Evolutionary conservation across 2,113 vertebrate species (phyloP).

Genomic region (Tragelaphus strepsiceros): DNA sequence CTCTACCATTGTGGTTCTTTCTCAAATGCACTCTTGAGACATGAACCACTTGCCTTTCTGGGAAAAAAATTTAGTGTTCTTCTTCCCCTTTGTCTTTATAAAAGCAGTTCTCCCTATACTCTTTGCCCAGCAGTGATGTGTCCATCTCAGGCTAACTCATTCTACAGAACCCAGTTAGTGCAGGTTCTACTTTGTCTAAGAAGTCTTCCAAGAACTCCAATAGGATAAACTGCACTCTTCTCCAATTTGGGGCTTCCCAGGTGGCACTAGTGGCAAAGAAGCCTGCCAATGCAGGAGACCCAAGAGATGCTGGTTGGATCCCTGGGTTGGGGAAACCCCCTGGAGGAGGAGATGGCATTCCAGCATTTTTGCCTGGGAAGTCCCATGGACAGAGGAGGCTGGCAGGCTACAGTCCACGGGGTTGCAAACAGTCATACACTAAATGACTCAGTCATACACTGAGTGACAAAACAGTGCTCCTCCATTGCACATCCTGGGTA

Average conservation of each 20-base stretch:
- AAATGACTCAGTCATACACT: rapidly evolving
- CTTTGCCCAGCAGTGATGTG: neutral
- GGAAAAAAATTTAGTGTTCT: neutral
- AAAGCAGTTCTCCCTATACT: neutral
- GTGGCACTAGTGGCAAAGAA: neutral
- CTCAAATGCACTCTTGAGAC: neutral
- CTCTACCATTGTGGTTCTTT: neutral
- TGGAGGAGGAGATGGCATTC: neutral
- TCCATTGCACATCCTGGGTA: neutral
- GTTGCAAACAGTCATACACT: neutral
- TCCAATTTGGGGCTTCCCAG: neutral
- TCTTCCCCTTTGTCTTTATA: neutral
- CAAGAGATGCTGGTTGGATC: neutral
- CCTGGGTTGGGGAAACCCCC: neutral
- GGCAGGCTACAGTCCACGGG: neutral
- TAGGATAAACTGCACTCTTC: neutral
- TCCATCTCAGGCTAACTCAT: neutral
- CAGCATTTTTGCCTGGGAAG: neutral
- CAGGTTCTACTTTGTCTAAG: neutral
- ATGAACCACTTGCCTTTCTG: neutral
- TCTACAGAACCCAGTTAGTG: neutral
- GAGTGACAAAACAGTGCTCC: neutral
- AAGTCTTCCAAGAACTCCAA: neutral
- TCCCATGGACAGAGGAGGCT: neutral
- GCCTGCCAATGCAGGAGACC: neutral